Evolutionary conservation across 2,797 vertebrate species (phyloP), one percentile per base, ranked within the genome.

Genomic region (Pteropus rufus): DNA sequence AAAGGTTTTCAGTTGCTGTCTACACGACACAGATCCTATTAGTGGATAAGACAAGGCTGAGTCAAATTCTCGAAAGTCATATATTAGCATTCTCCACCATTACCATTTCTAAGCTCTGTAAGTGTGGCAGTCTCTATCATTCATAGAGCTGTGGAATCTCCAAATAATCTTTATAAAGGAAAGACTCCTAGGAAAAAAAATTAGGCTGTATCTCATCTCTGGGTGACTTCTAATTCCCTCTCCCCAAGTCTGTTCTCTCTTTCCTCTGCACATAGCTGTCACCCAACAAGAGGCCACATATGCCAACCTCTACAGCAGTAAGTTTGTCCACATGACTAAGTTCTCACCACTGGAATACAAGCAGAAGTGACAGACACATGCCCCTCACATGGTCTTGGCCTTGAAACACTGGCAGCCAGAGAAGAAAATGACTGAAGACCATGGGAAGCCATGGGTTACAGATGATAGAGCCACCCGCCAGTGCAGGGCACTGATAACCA

Each of bases 1-100:
- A 83, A 62, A 26, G 7, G 19, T 19, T 49, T 6, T 56, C 5
- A 2, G 31, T 1, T 52, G 79, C 34, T 67, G n/a, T 36, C 56
- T 24, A 34, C 8, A 46, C 16, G 36, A 34, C 26, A 11, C 8
- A 19, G n/a, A 15, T 23, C 23, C n/a, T 77, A 0, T 21, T 1
- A 24, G 16, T 10, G 29, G 24, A 18, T 46, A 39, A 12, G 34
- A 44, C 18, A 5, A 18, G 21, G 79, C 29, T 24, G 44, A 49
- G 44, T n/a, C 10, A 10, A 54, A 41, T 52, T 84, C 60, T 39
- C 65, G 0, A 11, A 11, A 60, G 46, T n/a, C 54, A 29, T 3
- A 7, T 0, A 10, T 34, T 3, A n/a, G 18, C 16, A 15, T 19
- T 10, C 14, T 1, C 29, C 46, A n/a, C 26, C 36, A 10, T 4